These are phyloP conservation scores for Drosophila lacertosa DNA, from an alignment of 1,140 invertebrate species.

Conservation along the genomic window DNA sequence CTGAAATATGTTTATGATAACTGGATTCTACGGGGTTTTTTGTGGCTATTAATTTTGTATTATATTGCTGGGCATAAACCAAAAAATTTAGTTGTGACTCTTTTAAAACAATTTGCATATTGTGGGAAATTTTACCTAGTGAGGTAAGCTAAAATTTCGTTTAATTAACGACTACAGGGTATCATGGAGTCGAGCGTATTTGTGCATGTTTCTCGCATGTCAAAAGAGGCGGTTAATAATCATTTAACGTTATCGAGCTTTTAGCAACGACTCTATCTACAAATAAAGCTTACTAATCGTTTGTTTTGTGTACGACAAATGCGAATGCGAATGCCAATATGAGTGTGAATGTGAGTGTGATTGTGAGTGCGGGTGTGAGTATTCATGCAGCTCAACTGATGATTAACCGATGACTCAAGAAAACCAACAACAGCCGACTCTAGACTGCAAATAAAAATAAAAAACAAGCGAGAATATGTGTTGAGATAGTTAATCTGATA, in stretches of 20 bases:
- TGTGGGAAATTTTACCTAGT: no score
- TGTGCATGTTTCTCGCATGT: constrained; percentile 4
- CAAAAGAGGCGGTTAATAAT: constrained; percentile 1
- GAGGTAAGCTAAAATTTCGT: no score
- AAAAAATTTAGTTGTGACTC: no score
- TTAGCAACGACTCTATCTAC: constrained; percentile 6
- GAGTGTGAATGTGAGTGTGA: not conserved
- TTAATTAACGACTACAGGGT: no score
- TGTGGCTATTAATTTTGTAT: no score
- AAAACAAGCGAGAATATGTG: no score
- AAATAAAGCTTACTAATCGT: constrained; percentile 27
- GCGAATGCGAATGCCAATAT: not conserved
- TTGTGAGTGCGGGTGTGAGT: not conserved
- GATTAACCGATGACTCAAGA: constrained; percentile 11
- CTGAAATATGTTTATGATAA: no score
- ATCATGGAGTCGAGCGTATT: not conserved
- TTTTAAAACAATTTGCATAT: no score
- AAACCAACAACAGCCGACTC: not conserved
- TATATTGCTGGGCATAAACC: no score
- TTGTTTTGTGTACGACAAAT: no score
- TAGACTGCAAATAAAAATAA: not conserved
- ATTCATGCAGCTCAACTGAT: not conserved
- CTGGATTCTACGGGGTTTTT: no score
- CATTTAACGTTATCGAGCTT: constrained; percentile 25
- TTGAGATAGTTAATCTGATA: no score